Evolutionary conservation across 1,140 invertebrate species (phyloP).

Genomic region (Drosophila serrata): DNA sequence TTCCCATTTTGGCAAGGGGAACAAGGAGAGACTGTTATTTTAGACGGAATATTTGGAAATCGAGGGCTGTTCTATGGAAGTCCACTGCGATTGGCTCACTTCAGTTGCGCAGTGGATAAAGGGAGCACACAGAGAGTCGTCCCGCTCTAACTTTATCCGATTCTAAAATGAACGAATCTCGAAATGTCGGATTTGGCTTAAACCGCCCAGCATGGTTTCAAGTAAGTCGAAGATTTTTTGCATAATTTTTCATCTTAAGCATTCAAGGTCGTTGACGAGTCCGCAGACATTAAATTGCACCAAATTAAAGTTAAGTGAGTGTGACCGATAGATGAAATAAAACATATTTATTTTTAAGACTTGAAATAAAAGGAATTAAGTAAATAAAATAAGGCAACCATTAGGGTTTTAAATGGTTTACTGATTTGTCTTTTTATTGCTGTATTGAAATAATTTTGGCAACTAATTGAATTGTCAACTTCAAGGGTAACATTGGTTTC

Average conservation of each 20-base stretch:
- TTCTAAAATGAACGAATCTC: constrained; percentile 64
- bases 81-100: constrained; percentile 49
- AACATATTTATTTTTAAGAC: not conserved
- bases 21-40: constrained; percentile 34
- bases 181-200: constrained; percentile 24
- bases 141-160: constrained; percentile 68
- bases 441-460: too few species aligned
- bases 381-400: too few species aligned
- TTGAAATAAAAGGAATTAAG: not conserved
- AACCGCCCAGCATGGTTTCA: constrained; percentile 27
- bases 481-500: too few species aligned
- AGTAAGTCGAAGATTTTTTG: constrained; percentile 26
- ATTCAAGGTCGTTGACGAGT: constrained; percentile 57
- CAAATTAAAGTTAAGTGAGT: not conserved
- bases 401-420: too few species aligned
- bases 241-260: constrained; percentile 66
- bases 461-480: too few species aligned
- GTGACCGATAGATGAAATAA: not conserved
- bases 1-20: not conserved
- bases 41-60: constrained; percentile 1
- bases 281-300: not conserved
- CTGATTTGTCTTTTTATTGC: too few species aligned
- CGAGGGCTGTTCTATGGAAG: constrained; percentile 24
- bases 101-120: constrained; percentile 46
- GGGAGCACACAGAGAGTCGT: constrained; percentile 40